A percentile compares a stretch with the other conserved stretches of the same genome.
These are phyloP conservation scores for Microctonus aethiopoides DNA, from an alignment of 2,888 invertebrate genomes.

Conservation along the genomic window DNA sequence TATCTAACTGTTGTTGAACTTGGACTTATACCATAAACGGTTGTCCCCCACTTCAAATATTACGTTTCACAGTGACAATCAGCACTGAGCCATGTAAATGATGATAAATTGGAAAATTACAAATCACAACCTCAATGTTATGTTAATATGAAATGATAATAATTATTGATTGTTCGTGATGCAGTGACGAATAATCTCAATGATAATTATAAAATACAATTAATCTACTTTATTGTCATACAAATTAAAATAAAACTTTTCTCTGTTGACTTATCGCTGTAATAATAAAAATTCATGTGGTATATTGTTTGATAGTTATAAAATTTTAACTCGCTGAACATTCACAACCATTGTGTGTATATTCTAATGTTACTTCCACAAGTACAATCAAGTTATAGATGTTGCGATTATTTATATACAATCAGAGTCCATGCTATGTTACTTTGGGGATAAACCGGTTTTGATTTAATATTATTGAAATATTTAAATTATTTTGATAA, in stretches of 20 bases:
- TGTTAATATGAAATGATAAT: neutral
- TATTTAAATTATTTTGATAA: neutral
- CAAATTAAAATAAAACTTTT: too few species aligned
- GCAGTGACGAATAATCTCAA: neutral
- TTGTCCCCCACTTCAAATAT: neutral
- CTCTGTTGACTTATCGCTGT: neutral
- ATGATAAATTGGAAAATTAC: constrained; percentile 23
- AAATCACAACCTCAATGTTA: neutral
- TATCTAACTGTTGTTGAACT: constrained; percentile 3
- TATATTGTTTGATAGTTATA: neutral
- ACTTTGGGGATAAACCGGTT: neutral
- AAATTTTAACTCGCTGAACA: neutral
- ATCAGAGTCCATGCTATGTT: neutral
- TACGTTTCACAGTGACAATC: neutral
- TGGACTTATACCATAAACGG: constrained; percentile 18
- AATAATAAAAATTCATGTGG: neutral
- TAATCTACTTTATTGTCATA: neutral
- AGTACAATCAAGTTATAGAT: neutral
- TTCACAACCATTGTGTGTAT: neutral
- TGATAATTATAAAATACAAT: neutral
- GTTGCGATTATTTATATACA: neutral
- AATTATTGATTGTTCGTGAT: neutral
- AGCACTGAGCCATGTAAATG: constrained; percentile 19
- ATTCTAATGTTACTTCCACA: neutral
- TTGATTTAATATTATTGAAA: neutral